Base-by-base conservation (phyloP, 1,140 invertebrate genomes). In the Drusus annulatus region DNA sequence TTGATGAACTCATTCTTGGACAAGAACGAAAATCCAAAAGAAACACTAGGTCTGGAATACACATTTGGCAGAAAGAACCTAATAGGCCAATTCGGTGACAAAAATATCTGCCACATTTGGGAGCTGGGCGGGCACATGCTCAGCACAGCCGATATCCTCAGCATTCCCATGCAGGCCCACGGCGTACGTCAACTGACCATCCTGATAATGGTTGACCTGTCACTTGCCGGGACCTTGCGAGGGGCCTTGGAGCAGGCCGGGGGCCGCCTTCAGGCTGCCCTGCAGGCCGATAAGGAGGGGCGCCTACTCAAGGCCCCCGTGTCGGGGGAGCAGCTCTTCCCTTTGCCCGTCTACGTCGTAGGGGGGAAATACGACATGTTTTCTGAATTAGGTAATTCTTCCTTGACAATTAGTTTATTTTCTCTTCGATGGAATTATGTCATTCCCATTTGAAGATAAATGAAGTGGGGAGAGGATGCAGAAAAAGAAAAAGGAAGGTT, bases 71-170 rank as follows among this genome's bases (percentile, higher is more conserved):
- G 96, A 85, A 94, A 94, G 86, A 93, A 93, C 81, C 93, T 92
- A 6, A 93, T 93, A 85, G 94, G 93, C 87, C 92, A 94, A 87
- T 93, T 94, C 87, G 89, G 91, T 71, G 87, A 90, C 36, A 96
- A 96, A 86, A 94, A 94, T 86, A 91, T 97, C 36, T 94, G 95
- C 80, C 95, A 98, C 82, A 93, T 98, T 25, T 98, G 95, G 95
- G 97, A 98, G 88, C 88, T 97, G 45, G 96, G 95, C 3, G 94
- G 95, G n/a, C 78, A 84, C 54, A 71, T 78, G 21, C 75, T 63
- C 10, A 69, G 63, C 21, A 74, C 77, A 8, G 19, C 75, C 21
- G 77, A 74, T 23, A 74, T 77, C 7, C 19, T 79, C 13, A 77
- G 17, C 17, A 62, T 81, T 19, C 80, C 82, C 10, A 25, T 79